Base-by-base conservation (phyloP, 2,888 invertebrate genomes). In the Drosophila suboccidentalis region DNA sequence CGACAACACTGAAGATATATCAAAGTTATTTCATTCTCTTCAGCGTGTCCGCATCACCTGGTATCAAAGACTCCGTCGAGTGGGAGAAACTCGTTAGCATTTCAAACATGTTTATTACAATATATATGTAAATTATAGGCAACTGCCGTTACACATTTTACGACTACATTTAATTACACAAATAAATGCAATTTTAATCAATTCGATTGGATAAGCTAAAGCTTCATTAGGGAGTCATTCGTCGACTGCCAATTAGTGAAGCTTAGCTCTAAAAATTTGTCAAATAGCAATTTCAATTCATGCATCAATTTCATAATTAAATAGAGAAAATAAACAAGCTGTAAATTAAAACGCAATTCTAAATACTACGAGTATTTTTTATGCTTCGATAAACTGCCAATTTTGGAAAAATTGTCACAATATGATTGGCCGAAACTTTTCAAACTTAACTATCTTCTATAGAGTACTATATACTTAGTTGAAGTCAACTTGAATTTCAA, bases 1-100 rank as follows among this genome's bases (percentile, higher is more conserved):
- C 41, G 55, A 57, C 59, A 54, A 57, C 47, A 22, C 41, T 13
- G 15, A 39, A 55, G 43, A 53, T 60, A 53, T 29, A 55, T n/a
- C n/a, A 50, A 51, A 57, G 32, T 51, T 39, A 34, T 51, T 51
- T 44, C 29, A 10, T 22, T 41, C 6, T 29, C 26, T 49, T 22
- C 19, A 9, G 5, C 9, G 17, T 34, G 13, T 10, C 13, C 46
- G 58, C 43, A 50, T 36, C 63, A 59, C 29, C 50, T 64, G 57
- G 10, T 17, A 15, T 17, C 4, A 11, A 0, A 15, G 53, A 19
- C 17, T 43, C 26, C 9, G 17, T 10, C 38, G 32, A 41, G 26
- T 58, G 72, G 41, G 50, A 64, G 58, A 63, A 59, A 43, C 71
- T 58, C 58, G 53, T 59, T 59, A 64, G 71, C 53, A 38, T 49